Percentiles rank a stretch among this genome's conserved stretches.
These are phyloP conservation scores for Onychomys arenicola DNA, from an alignment of 2,797 vertebrate species.

Conservation along the genomic window DNA sequence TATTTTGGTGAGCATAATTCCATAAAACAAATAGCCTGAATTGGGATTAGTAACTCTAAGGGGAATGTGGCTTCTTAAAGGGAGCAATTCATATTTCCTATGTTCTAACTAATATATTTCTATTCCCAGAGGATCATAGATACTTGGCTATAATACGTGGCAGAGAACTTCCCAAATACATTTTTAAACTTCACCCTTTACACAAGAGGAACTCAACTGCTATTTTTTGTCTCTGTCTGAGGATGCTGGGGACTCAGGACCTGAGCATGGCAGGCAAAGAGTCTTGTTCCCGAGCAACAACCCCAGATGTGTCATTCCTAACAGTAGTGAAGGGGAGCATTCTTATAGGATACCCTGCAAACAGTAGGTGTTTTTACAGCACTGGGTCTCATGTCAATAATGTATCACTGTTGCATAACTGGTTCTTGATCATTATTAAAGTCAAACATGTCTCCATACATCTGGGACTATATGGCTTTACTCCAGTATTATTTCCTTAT, in stretches of 20 bases:
- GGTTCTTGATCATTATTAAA: neutral
- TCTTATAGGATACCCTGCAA: neutral
- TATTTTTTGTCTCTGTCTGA: neutral
- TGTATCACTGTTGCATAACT: no score
- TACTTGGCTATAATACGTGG: slow-evolving; percentile 5
- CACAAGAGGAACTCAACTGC: neutral
- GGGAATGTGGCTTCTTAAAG: neutral
- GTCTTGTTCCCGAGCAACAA: neutral
- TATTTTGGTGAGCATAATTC: neutral
- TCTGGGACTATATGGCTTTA: neutral
- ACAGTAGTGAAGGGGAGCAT: neutral
- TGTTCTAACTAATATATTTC: neutral
- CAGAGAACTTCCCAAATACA: neutral
- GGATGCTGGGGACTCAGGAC: neutral
- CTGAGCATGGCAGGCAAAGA: neutral
- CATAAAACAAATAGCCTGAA: neutral
- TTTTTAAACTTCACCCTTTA: slow-evolving; percentile 18
- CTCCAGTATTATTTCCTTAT: neutral
- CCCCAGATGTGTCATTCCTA: neutral
- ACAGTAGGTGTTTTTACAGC: neutral
- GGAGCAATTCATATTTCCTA: slow-evolving; percentile 17
- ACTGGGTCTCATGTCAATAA: neutral
- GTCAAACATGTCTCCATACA: neutral
- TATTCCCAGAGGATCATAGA: neutral
- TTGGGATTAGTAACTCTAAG: neutral